Conservation (phyloP, 2,797 vertebrate species). For the Protonibea diacanthus region DNA sequence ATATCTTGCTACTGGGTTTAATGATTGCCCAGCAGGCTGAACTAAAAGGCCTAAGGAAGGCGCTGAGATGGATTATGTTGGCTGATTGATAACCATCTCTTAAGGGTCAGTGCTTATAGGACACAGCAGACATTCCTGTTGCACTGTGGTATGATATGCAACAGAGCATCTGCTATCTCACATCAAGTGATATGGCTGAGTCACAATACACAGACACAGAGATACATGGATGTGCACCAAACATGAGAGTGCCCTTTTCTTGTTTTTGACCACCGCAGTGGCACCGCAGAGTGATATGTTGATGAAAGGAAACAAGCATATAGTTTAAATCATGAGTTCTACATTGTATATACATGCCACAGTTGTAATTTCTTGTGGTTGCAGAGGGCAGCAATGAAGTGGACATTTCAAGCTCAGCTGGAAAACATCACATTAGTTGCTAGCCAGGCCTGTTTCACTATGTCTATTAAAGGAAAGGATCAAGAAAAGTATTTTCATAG, state of each 20-base stretch:
- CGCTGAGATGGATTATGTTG: constrained; percentile 32
- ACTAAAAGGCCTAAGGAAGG: constrained; percentile 14
- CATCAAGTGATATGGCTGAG: neutral
- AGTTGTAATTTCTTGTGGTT: neutral
- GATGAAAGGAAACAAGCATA: neutral
- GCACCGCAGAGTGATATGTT: neutral
- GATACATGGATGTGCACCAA: neutral
- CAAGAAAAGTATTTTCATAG: neutral
- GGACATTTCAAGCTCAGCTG: neutral
- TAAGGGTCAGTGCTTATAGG: constrained; percentile 39
- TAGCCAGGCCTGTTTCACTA: neutral
- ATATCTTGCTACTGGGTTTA: constrained; percentile 34
- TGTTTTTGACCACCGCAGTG: constrained; percentile 1
- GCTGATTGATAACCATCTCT: constrained; percentile 61
- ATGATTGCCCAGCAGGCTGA: constrained; percentile 25
- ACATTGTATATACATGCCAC: neutral
- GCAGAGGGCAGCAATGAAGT: neutral
- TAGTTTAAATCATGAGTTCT: neutral
- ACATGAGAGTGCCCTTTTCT: neutral
- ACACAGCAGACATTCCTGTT: constrained; percentile 56
- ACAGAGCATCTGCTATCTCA: constrained; percentile 30
- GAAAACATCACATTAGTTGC: neutral
- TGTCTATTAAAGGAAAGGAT: neutral
- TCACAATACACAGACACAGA: constrained; percentile 15
- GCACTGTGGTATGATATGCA: constrained; percentile 33